These are phyloP conservation scores for Troides helena DNA, from an alignment of 2,888 invertebrate genomes.

Conservation along the genomic window DNA sequence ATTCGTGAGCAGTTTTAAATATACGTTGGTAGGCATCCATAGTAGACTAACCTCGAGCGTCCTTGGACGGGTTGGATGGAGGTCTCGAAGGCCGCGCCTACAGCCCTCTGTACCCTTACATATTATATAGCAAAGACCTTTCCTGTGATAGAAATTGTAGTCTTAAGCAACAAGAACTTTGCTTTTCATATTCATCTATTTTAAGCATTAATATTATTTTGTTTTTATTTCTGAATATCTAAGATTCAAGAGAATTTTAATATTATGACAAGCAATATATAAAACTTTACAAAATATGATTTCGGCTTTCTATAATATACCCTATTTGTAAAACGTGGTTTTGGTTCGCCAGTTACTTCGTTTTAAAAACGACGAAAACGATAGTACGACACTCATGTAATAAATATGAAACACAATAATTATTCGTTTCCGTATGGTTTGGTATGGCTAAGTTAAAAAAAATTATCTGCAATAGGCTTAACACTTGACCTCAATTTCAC, in stretches of 20 bases:
- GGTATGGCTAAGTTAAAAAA: no score
- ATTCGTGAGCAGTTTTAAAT: neutral
- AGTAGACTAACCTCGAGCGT: slow-evolving; percentile 22
- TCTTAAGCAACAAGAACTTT: neutral
- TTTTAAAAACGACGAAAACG: no score
- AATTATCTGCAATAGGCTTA: no score
- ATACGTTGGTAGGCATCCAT: slow-evolving; percentile 2
- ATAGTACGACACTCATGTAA: no score
- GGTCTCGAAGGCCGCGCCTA: slow-evolving; percentile 19
- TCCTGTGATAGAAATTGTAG: neutral
- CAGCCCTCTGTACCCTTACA: slow-evolving; percentile 14
- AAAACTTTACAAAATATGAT: neutral
- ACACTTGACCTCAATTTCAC: no score
- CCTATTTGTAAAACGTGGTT: neutral
- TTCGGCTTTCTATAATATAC: neutral
- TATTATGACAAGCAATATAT: no score
- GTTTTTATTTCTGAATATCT: no score
- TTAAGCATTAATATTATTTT: neutral
- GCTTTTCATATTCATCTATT: neutral
- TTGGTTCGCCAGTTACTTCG: neutral
- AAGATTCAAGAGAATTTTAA: no score
- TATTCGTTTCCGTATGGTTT: no score
- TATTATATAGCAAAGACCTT: slow-evolving; percentile 10
- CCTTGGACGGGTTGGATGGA: slow-evolving; percentile 20
- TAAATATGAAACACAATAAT: no score